Evolutionary conservation across 2,797 vertebrate genomes (phyloP), one percentile per base, ranked within the genome.

Genomic region (Sciurus vulgaris): DNA sequence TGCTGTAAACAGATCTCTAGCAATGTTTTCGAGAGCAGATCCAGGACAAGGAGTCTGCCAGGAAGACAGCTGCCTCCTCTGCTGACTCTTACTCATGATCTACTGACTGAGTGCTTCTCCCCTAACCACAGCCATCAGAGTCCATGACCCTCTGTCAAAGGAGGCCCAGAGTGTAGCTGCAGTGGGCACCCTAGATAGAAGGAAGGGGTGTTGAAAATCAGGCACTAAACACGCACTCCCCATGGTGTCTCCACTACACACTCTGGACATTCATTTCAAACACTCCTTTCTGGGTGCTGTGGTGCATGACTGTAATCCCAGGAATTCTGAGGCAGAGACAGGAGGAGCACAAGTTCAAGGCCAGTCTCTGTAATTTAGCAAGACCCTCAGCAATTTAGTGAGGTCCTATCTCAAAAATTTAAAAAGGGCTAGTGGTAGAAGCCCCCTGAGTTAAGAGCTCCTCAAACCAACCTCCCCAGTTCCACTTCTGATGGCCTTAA

Each of bases 51-150:
- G 70, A 88, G 74, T 11, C 65, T 84, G 94, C 91, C 92, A 89
- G 94, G 85, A 94, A 95, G 95, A 90, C 91, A 94, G 95, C 87
- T 96, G 97, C 76, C 35, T 86, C 86, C 72, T 86, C 91, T 76
- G 91, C 88, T 84, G 91, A 93, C 73, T 91, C 87, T 95, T 92
- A 91, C 95, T 94, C 92, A 96, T 61, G 35, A 15, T 38, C 61
- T 63, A 65, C 35, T 49, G 69, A 90, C 76, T 12, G 83, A 95
- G 72, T 15, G 0, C 61, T 83, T 78, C 41, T 74, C 30, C 33
- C 72, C 69, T 83, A 95, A 69, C 65, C 83, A 51, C 85, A 94
- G 81, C 78, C 61, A 61, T 3, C 7, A 81, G 84, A 65, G 47
- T 41, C 69, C 84, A 76, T 51, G 85, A 44, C 54, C 51, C 83